These are phyloP conservation scores for Ahaetulla prasina DNA, from an alignment of 2,113 vertebrate species.

Conservation along the genomic window DNA sequence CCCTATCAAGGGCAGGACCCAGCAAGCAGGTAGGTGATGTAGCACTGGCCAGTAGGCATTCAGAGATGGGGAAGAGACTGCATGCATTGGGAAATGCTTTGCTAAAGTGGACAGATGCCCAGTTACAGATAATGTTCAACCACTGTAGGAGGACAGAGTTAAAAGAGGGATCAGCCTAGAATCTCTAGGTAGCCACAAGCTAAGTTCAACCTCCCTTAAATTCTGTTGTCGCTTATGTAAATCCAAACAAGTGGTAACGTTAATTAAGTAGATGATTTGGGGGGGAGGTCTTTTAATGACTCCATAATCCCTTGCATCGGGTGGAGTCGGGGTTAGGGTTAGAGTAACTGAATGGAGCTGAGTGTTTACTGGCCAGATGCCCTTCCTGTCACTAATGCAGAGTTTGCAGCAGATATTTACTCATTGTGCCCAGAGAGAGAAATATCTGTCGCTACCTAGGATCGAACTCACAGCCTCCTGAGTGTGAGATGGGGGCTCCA, in stretches of 20 bases:
- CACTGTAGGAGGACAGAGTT: background rate
- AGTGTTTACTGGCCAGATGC: too few relatives aligned
- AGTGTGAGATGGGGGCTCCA: too few relatives aligned
- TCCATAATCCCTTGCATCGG: too few relatives aligned
- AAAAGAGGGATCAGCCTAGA: background rate
- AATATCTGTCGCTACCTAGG: too few relatives aligned
- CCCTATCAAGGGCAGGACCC: slow-evolving; percentile 79
- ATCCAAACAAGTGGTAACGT: background rate
- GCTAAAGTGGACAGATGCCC: background rate
- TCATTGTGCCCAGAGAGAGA: too few relatives aligned
- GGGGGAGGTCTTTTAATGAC: too few relatives aligned
- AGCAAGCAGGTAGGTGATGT: slow-evolving; percentile 84
- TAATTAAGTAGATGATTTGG: background rate
- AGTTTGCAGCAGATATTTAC: too few relatives aligned
- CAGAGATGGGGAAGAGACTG: too few relatives aligned
- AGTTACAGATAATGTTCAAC: background rate
- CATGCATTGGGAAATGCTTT: background rate
- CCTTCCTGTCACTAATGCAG: too few relatives aligned
- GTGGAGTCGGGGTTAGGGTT: too few relatives aligned
- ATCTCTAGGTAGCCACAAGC: background rate
- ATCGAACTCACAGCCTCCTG: too few relatives aligned
- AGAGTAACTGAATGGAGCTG: too few relatives aligned
- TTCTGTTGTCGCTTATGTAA: background rate
- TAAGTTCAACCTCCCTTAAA: background rate
- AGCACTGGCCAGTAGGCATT: background rate